These are phyloP conservation scores for Nematostella vectensis DNA, from an alignment of 92 coral and sea anemone species.

Conservation along the genomic window DNA sequence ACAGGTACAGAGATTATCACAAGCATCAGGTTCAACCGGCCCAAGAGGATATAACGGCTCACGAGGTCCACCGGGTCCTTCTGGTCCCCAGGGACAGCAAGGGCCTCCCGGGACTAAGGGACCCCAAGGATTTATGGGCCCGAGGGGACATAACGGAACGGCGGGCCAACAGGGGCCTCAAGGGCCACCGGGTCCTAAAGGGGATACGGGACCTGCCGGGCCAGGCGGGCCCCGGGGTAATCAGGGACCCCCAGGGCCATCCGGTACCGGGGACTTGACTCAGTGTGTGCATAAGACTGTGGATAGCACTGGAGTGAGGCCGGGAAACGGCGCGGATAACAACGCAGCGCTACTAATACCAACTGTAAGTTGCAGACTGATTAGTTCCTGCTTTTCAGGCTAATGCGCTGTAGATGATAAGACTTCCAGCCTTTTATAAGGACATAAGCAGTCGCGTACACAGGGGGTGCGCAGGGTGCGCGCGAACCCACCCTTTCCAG, in stretches of 20 bases:
- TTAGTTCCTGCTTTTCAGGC: too few relatives aligned
- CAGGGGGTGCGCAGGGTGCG: too few relatives aligned
- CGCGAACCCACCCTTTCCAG: too few relatives aligned
- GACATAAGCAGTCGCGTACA: too few relatives aligned
- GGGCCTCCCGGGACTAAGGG: slow-evolving; percentile 33
- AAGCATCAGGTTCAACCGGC: background rate
- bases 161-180: background rate
- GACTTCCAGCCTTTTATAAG: too few relatives aligned
- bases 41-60: slow-evolving; percentile 22
- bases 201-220: background rate
- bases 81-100: slow-evolving; percentile 25
- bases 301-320: background rate
- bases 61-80: slow-evolving; percentile 24
- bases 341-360: background rate
- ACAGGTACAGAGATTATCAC: too few relatives aligned
- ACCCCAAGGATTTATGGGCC: slow-evolving; percentile 5
- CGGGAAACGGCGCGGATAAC: background rate
- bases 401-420: too few relatives aligned
- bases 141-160: slow-evolving; percentile 15
- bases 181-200: background rate
- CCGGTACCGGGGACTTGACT: background rate
- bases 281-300: slow-evolving; percentile 3
- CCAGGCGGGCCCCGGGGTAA: slow-evolving; percentile 7
- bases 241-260: slow-evolving; percentile 14
- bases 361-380: background rate